These are phyloP conservation scores for Plebejus melissa DNA, from an alignment of 2,888 invertebrate species.

Conservation along the genomic window DNA sequence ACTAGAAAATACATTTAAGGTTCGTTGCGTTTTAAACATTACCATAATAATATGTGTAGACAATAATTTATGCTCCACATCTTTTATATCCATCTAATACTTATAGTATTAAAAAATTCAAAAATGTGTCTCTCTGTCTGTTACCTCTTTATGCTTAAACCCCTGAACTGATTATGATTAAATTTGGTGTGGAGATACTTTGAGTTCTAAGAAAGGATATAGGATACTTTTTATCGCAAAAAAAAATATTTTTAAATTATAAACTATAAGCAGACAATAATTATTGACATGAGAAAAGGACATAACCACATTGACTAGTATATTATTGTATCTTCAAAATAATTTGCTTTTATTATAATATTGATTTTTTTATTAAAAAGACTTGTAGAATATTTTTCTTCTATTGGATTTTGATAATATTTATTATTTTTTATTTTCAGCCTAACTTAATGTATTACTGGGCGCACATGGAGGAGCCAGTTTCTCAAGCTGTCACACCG, in stretches of 20 bases:
- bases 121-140: no score
- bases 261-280: no score
- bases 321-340: no score
- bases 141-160: no score
- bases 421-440: conserved; percentile 62
- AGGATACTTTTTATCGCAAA: no score
- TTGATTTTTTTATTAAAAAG: neutral
- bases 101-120: no score
- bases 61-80: neutral
- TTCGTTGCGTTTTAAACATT: conserved; percentile 49
- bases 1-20: conserved; percentile 84
- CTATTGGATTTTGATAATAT: neutral
- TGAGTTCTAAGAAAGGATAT: no score
- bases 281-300: neutral
- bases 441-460: conserved; percentile 95
- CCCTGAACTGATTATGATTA: no score
- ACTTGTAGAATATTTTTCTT: neutral
- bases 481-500: conserved; percentile 83
- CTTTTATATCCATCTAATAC: neutral
- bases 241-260: no score
- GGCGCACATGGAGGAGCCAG: conserved; percentile 88
- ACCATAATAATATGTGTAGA: neutral
- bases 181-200: no score
- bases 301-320: neutral
- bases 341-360: no score